These are phyloP conservation scores for Ditylenchus weischeri DNA, from an alignment of 2,888 invertebrate genomes.

Conservation along the genomic window DNA sequence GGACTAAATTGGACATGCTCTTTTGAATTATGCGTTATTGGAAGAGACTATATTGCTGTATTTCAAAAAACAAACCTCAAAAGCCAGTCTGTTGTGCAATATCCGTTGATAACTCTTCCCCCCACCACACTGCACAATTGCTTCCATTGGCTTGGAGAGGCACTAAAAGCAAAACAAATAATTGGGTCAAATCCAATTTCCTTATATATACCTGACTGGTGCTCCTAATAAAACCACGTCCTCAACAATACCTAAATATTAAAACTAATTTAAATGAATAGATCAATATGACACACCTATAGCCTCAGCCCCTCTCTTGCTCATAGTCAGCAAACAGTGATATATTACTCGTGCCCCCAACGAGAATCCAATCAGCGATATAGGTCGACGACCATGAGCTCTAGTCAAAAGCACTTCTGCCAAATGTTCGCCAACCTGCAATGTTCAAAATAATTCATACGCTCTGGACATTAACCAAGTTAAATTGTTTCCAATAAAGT, in stretches of 20 bases:
- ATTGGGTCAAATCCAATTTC: not conserved
- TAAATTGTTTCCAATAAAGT: no score
- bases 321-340: constrained; percentile 67
- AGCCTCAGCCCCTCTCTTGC: constrained; percentile 49
- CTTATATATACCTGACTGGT: constrained; percentile 61
- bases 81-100: constrained; percentile 69
- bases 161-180: constrained; percentile 57
- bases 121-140: constrained; percentile 64
- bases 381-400: constrained; percentile 69
- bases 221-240: constrained; percentile 70
- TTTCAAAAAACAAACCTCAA: constrained; percentile 60
- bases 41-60: not conserved
- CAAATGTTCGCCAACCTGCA: constrained; percentile 65
- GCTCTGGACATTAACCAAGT: no score
- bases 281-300: constrained; percentile 40
- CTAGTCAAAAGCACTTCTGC: constrained; percentile 68
- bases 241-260: constrained; percentile 66
- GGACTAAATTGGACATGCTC: no score
- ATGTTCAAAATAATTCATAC: not conserved
- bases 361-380: constrained; percentile 68
- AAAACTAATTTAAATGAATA: no score
- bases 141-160: constrained; percentile 65
- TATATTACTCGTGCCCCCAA: constrained; percentile 71
- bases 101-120: constrained; percentile 70
- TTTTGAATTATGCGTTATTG: no score